A percentile compares a stretch with the other conserved stretches of the same genome.
These are phyloP conservation scores for Cranoglanis bouderius DNA, from an alignment of 2,113 vertebrate genomes.

Conservation along the genomic window DNA sequence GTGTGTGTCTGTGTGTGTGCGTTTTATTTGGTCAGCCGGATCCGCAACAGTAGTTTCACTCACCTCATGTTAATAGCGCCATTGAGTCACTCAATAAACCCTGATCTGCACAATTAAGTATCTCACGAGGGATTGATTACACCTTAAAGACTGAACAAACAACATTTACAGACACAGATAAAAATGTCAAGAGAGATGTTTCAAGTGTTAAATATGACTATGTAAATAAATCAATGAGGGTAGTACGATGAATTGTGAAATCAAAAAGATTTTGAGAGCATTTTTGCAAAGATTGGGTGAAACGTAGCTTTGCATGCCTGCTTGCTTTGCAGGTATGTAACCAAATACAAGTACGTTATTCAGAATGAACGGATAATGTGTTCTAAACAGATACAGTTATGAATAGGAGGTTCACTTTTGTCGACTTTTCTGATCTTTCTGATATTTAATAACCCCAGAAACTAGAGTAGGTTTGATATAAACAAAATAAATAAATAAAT, in stretches of 20 bases:
- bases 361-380: not conserved
- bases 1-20: not conserved
- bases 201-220: conserved; percentile 13
- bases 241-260: not conserved
- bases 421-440: not conserved
- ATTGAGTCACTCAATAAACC: conserved; percentile 40
- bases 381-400: too few relatives aligned
- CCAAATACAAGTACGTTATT: not conserved
- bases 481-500: too few relatives aligned
- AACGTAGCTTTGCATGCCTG: not conserved
- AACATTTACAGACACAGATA: conserved; percentile 28
- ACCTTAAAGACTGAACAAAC: conserved; percentile 40
- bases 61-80: conserved; percentile 43
- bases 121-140: conserved; percentile 42
- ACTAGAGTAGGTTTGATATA: not conserved
- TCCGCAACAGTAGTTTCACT: conserved; percentile 44
- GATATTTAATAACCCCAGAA: not conserved
- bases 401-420: not conserved
- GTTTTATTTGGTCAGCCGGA: conserved; percentile 18
- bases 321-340: not conserved
- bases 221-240: not conserved
- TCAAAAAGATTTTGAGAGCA: not conserved
- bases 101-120: conserved; percentile 45
- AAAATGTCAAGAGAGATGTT: conserved; percentile 35
- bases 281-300: not conserved